Evolutionary conservation across 1,140 invertebrate genomes (phyloP).

Genomic region (Aplysia californica): DNA sequence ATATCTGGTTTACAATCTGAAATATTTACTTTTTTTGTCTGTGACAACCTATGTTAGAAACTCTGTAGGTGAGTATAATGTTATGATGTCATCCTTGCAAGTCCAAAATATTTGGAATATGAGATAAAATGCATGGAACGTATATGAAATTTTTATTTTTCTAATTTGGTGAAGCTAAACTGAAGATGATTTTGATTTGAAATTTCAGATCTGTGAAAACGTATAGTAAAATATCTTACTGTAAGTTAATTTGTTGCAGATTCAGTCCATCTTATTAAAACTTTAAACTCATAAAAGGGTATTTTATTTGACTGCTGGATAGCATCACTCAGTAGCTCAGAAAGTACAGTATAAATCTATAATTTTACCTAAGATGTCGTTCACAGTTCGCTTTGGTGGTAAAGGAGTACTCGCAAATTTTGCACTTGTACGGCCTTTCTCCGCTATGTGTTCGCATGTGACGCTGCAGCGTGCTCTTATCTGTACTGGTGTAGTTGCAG

Average conservation of each 20-base stretch:
- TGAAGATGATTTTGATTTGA: no score
- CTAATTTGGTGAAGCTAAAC: no score
- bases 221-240: neutral
- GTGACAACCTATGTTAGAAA: no score
- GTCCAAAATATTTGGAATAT: slow-evolving; percentile 74
- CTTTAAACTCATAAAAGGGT: neutral
- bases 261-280: neutral
- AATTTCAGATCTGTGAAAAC: neutral
- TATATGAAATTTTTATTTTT: no score
- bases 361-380: slow-evolving; percentile 72
- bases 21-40: no score
- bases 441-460: slow-evolving; percentile 81
- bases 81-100: slow-evolving; percentile 86
- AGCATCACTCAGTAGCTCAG: neutral
- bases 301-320: neutral
- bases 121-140: slow-evolving; percentile 26
- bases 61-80: no score
- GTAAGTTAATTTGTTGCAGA: neutral
- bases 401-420: slow-evolving; percentile 93
- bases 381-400: slow-evolving; percentile 93
- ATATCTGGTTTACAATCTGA: no score
- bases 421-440: slow-evolving; percentile 93
- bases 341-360: neutral
- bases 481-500: slow-evolving; percentile 62
- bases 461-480: slow-evolving; percentile 79